Conservation (phyloP, 92 coral and sea anemone species). For the Parazoanthus atlanticus region DNA sequence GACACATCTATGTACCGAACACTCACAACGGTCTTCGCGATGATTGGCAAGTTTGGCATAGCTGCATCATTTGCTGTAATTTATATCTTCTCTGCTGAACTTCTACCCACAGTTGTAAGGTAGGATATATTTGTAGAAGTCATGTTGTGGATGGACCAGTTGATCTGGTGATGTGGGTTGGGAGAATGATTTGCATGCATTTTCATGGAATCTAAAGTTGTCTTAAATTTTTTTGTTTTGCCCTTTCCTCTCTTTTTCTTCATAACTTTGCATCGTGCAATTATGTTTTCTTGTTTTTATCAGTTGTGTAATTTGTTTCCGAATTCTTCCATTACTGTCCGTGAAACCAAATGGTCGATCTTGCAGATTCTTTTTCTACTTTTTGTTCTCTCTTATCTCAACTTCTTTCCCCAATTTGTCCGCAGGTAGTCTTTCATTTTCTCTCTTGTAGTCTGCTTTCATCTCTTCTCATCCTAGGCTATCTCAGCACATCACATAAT, state of each 20-base stretch:
- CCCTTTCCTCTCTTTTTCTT: no score
- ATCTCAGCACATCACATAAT: background rate
- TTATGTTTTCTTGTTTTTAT: no score
- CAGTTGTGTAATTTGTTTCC: no score
- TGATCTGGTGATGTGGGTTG: background rate
- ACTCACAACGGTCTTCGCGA: constrained; percentile 82
- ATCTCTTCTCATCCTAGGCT: background rate
- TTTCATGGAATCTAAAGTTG: no score
- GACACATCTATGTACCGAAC: constrained; percentile 58
- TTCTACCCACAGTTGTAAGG: constrained; percentile 98
- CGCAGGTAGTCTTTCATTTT: background rate
- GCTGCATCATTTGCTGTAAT: constrained; percentile 95
- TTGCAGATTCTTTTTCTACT: no score
- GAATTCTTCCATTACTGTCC: no score
- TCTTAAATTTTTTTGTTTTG: no score
- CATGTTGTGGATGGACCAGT: background rate
- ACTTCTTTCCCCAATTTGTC: background rate
- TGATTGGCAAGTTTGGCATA: constrained; percentile 98
- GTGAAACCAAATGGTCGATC: no score
- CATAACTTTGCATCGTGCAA: no score
- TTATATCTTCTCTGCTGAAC: constrained; percentile 91
- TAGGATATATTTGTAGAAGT: constrained; percentile 11
- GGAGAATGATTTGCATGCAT: background rate
- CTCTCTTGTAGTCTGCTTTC: background rate
- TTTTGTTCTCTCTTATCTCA: background rate